These are phyloP conservation scores for Mastomys natalensis DNA, from an alignment of 2,113 vertebrate species.

Conservation along the genomic window DNA sequence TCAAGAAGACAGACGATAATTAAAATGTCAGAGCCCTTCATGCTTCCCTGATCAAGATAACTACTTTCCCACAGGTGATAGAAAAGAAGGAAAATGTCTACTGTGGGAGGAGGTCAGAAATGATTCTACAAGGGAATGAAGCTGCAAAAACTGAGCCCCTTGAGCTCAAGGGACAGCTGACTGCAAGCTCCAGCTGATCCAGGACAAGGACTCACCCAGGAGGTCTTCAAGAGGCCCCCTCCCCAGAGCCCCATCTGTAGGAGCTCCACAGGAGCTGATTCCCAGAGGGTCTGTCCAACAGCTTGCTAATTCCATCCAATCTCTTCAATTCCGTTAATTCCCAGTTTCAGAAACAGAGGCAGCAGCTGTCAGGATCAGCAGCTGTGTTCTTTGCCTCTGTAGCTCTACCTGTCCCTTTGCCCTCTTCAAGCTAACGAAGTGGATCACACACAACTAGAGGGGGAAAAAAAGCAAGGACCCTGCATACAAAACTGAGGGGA, in stretches of 20 bases:
- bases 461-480: background rate
- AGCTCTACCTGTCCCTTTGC: conserved; percentile 18
- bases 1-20: conserved; percentile 84
- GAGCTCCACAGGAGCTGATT: background rate
- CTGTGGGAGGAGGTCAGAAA: background rate
- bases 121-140: conserved; percentile 7
- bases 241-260: background rate
- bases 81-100: conserved; percentile 55
- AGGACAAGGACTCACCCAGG: background rate
- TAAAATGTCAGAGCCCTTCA: conserved; percentile 85
- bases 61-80: conserved; percentile 79
- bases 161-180: background rate
- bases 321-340: conserved; percentile 75
- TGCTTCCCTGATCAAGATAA: conserved; percentile 84
- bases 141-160: background rate
- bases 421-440: conserved; percentile 59
- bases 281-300: conserved; percentile 52
- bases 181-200: background rate
- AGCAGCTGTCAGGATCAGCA: conserved; percentile 75
- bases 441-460: conserved; percentile 17
- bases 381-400: conserved; percentile 68
- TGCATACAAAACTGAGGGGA: background rate
- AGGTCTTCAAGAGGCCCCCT: conserved; percentile 3
- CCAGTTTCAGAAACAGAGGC: conserved; percentile 68
- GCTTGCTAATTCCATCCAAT: conserved; percentile 73